Evolutionary conservation across 2,888 invertebrate genomes (phyloP), one percentile per base, ranked within the genome.

Genomic region (Sphinx pinastri): DNA sequence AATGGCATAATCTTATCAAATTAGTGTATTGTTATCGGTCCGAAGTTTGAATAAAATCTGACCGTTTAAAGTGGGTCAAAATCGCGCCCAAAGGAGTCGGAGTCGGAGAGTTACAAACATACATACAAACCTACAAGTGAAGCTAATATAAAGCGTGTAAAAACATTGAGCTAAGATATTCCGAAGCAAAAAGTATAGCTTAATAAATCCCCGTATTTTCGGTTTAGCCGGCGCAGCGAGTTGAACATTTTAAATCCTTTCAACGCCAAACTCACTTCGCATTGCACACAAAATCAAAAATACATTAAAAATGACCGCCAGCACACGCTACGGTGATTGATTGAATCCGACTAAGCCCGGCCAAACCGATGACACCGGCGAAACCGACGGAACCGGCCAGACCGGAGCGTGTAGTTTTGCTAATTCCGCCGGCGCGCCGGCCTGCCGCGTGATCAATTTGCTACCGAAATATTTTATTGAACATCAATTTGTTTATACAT

Each of bases 281-380:
- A 63, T 63, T 13, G 63, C 49, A 49, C 63, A 63, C 49, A 49
- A 63, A 19, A 63, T 63, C 49, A 49, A 63, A 49, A 63, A 63
- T 63, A 63, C 49, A 63, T 49, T 49, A 63, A 49, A 47, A 63
- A 63, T 49, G 8, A 49, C 49, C 13, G 49, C 55, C 55, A 58
- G 11, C 63, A 63, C 14, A 49, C 49, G 49, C 12, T 13, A 19
- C 63, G 19, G 49, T 47, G 49, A 19, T 63, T 63, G 63, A 63
- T 63, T 63, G 63, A 49, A 19, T 63, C 63, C 63, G 49, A 47
- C 63, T 63, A 63, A 49, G 47, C 49, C 16, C 63, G 63, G 49
- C 13, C 8, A 12, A 49, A 16, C 60, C 60, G 63, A 19, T 13
- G 13, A 13, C 47, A 7, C 49, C 49, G 19, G 49, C 25, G 11